Evolutionary conservation across 2,797 vertebrate species (phyloP), one percentile per base, ranked within the genome.

Genomic region (Aeoliscus strigatus): DNA sequence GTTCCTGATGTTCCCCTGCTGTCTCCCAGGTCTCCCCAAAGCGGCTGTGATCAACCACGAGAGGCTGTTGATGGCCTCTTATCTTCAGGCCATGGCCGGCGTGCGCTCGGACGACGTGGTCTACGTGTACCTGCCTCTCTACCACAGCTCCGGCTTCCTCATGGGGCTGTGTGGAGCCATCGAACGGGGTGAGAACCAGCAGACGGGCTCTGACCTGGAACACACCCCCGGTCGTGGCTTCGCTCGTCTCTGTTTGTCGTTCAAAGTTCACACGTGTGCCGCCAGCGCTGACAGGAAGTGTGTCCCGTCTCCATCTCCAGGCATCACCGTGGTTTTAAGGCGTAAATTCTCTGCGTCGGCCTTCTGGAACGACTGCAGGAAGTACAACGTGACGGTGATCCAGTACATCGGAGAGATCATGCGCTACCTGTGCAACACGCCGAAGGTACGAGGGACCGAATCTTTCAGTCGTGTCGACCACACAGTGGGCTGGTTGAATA

Each of bases 301-400:
- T n/a, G n/a, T n/a, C n/a, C n/a, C n/a, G n/a, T n/a, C n/a, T n/a
- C n/a, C n/a, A n/a, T n/a, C n/a, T 25, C 21, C 60, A 80, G 76
- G 75, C 42, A 33, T 70, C 1, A 77, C 79, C 6, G 1, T 94
- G 2, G 80, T 90, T 54, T 81, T 96, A 51, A 81, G 69, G 35
- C 83, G 75, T 30, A 96, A 89, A 82, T 97, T 97, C 82, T 97
- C 94, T 7, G 93, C 92, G 63, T 93, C 90, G 46, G 90, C 93
- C 69, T 96, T 96, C 73, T 96, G 93, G 93, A 88, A 90, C 2
- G 93, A 97, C 73, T 96, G 93, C 80, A 88, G 92, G 73, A 92
- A 90, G 68, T 76, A 93, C 4, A 84, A 94, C 0, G 83, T 92
- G 37, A 95, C 93, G 0, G 90, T 90, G 72, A 90, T 95, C 73